These are phyloP conservation scores for Ganaspis brasiliensis DNA, from an alignment of 2,888 invertebrate species.

Conservation along the genomic window DNA sequence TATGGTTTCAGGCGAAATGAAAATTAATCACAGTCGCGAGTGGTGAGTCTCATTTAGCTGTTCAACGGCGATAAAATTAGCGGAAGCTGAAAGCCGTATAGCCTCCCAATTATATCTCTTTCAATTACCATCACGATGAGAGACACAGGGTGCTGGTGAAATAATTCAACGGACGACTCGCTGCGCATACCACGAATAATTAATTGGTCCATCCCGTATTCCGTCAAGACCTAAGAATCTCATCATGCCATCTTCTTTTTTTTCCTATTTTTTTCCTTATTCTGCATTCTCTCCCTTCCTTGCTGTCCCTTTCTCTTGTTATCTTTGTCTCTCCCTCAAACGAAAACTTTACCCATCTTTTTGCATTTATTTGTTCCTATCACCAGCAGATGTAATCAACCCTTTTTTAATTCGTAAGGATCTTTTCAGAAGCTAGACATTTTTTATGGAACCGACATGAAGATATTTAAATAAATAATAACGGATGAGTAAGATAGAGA, in stretches of 20 bases:
- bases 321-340: not conserved
- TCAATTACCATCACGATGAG: slow-evolving; percentile 37
- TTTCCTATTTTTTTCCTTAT: slow-evolving; percentile 5
- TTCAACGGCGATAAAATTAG: slow-evolving; percentile 39
- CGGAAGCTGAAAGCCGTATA: slow-evolving; percentile 38
- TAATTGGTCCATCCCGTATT: slow-evolving; percentile 66
- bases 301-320: slow-evolving; percentile 19
- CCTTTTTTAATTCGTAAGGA: slow-evolving; percentile 20
- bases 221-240: slow-evolving; percentile 56
- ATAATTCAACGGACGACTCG: slow-evolving; percentile 20
- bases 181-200: slow-evolving; percentile 59
- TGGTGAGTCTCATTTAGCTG: slow-evolving; percentile 38
- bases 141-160: slow-evolving; percentile 19
- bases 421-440: not conserved
- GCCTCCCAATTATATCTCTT: slow-evolving; percentile 40
- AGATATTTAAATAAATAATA: not conserved
- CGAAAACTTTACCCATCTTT: slow-evolving; percentile 39
- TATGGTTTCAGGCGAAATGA: not conserved
- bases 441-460: not conserved
- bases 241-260: slow-evolving; percentile 1
- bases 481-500: not conserved
- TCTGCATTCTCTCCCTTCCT: slow-evolving; percentile 31
- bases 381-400: slow-evolving; percentile 29
- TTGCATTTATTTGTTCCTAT: slow-evolving; percentile 16
- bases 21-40: slow-evolving; percentile 35